A percentile compares a stretch with the other conserved stretches of the same genome.
Evolutionary conservation across 2,113 vertebrate species (phyloP).

Genomic region (Urocynchramus pylzowi): DNA sequence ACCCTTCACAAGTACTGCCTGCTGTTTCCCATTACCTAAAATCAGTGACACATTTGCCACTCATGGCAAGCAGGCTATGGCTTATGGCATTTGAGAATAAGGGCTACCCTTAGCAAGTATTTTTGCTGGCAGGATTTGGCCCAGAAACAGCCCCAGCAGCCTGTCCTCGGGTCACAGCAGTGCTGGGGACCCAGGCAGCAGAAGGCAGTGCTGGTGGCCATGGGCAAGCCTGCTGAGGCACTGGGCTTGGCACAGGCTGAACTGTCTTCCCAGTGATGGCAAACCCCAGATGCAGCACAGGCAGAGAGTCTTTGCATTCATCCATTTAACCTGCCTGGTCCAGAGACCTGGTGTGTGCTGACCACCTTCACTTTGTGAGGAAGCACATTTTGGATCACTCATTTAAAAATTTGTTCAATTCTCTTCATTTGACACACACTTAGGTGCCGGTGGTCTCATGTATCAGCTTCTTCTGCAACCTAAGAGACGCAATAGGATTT

Average conservation of each 20-base stretch:
- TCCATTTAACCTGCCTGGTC: neutral
- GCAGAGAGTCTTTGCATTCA: accelerated
- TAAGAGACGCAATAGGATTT: neutral
- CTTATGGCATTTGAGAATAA: neutral
- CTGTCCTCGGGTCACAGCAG: accelerated
- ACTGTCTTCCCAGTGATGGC: accelerated
- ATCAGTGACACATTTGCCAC: neutral
- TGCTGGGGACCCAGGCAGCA: neutral
- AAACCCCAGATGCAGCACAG: neutral
- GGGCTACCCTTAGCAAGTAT: neutral
- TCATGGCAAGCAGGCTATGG: neutral
- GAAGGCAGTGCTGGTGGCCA: neutral
- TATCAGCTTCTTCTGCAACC: neutral
- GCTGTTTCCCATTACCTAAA: neutral
- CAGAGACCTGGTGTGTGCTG: neutral
- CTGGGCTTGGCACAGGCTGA: neutral
- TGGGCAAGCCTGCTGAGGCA: neutral
- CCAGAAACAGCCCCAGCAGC: neutral
- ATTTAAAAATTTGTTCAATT: neutral
- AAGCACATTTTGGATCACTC: neutral
- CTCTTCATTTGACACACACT: neutral
- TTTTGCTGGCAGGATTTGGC: neutral
- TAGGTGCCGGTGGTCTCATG: neutral
- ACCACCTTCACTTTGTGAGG: neutral
- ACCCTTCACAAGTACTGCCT: neutral